phyloP scores from a whole-genome alignment of 1,140 invertebrate species.

The Planococcus citri region DNA sequence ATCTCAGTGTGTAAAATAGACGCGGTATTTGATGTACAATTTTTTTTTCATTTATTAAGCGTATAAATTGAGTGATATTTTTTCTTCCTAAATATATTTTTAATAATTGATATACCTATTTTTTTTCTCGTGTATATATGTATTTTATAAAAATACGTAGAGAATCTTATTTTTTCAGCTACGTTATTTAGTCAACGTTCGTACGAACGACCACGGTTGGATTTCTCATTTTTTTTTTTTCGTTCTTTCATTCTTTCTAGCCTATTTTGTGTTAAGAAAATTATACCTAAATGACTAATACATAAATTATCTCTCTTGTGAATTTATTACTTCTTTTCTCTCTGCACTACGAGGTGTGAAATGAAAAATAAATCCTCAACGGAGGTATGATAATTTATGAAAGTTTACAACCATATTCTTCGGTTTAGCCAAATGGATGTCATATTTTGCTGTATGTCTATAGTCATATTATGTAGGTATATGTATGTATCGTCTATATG shows the following conservation, averaged over 20 bases:
- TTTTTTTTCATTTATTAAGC: neutral
- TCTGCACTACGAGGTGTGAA: neutral
- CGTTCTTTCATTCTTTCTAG: neutral
- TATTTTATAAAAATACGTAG: neutral
- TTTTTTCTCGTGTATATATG: neutral
- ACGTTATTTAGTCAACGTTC: neutral
- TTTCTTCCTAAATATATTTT: conserved; percentile 8
- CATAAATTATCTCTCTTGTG: neutral
- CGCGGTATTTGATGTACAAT: neutral
- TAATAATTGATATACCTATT: neutral
- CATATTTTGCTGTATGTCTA: no score
- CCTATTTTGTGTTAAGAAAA: neutral
- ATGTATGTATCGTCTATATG: no score
- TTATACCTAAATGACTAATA: neutral
- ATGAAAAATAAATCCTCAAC: neutral
- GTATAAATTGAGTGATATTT: neutral
- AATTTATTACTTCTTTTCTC: neutral
- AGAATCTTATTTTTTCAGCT: neutral
- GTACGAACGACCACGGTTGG: no score
- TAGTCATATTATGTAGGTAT: no score
- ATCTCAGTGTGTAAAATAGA: neutral
- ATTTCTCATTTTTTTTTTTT: neutral
- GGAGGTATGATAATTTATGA: neutral
- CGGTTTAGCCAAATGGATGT: no score
- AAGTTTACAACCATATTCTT: no score